Conservation (phyloP, 1,140 invertebrate genomes). For the Aporrectodea caliginosa region DNA sequence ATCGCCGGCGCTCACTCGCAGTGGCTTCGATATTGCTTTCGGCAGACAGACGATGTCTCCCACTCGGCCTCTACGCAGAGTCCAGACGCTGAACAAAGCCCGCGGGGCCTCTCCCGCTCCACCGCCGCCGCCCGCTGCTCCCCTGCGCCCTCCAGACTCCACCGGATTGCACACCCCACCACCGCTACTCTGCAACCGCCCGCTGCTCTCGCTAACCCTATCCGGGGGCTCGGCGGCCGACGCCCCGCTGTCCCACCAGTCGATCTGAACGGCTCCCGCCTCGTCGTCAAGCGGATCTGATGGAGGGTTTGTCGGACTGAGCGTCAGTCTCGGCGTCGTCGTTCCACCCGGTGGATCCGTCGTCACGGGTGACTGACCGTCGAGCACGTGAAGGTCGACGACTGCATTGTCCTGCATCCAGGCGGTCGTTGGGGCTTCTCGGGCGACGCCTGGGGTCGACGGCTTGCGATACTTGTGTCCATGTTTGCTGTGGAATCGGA, state of each 20-base stretch:
- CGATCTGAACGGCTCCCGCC: neutral
- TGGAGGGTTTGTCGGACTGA: neutral
- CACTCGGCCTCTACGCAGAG: neutral
- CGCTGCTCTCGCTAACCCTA: neutral
- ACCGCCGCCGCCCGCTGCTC: too few species aligned
- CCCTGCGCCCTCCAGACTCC: neutral
- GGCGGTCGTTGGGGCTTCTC: neutral
- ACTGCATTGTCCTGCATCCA: neutral
- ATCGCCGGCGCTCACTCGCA: neutral
- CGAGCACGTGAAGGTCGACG: neutral
- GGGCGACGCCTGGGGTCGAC: slow-evolving; percentile 9
- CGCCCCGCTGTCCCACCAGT: neutral
- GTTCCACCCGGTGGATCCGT: too few species aligned
- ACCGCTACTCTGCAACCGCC: neutral
- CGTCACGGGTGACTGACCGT: neutral
- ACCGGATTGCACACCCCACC: neutral
- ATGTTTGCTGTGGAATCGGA: slow-evolving; percentile 24
- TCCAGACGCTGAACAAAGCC: neutral
- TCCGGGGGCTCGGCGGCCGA: neutral
- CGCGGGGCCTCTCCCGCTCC: neutral
- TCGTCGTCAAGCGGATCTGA: neutral
- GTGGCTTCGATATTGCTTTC: neutral
- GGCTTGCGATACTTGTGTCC: slow-evolving; percentile 29
- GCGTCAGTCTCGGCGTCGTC: neutral
- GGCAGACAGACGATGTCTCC: neutral